Evolutionary conservation across 1,140 invertebrate genomes (phyloP).

Genomic region (Tribolium madens): DNA sequence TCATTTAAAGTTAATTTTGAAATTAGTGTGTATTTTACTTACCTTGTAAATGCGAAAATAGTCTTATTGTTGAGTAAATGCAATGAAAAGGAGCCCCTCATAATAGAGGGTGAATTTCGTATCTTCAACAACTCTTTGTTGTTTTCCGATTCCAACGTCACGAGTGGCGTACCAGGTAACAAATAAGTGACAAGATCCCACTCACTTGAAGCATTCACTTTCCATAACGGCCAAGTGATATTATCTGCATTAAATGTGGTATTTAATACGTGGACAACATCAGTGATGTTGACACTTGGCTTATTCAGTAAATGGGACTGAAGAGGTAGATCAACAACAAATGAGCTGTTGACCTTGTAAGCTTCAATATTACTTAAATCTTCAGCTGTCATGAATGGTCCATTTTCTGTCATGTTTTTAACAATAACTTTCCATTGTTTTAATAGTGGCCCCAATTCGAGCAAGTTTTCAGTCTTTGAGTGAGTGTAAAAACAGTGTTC

Average conservation of each 20-base stretch:
- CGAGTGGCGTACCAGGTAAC: slow-evolving; percentile 79
- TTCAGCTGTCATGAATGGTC: slow-evolving; percentile 63
- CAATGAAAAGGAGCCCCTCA: slow-evolving; percentile 69
- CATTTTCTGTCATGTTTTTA: slow-evolving; percentile 68
- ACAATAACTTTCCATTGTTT: slow-evolving; percentile 71
- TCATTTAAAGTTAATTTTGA: slow-evolving; percentile 31
- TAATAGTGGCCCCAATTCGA: slow-evolving; percentile 70
- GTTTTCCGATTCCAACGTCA: slow-evolving; percentile 70
- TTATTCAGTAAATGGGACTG: slow-evolving; percentile 59
- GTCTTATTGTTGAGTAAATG: slow-evolving; percentile 67
- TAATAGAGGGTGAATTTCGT: slow-evolving; percentile 68
- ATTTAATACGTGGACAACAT: slow-evolving; percentile 53
- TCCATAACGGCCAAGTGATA: slow-evolving; percentile 67
- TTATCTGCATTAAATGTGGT: slow-evolving; percentile 58
- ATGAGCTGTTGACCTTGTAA: slow-evolving; percentile 60
- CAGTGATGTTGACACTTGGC: slow-evolving; percentile 49
- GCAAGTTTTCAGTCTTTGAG: slow-evolving; percentile 71
- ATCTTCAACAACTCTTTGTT: slow-evolving; percentile 65
- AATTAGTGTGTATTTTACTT: slow-evolving; percentile 44
- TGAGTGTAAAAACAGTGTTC: slow-evolving; percentile 74
- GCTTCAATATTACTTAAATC: slow-evolving; percentile 60
- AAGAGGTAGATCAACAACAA: slow-evolving; percentile 64
- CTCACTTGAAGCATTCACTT: slow-evolving; percentile 65
- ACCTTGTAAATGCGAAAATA: slow-evolving; percentile 76
- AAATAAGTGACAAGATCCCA: slow-evolving; percentile 77